Percentiles rank a stretch among this genome's conserved stretches.
Evolutionary conservation across 1,140 invertebrate genomes (phyloP).

Genomic region (Drosophila subpulchrella): DNA sequence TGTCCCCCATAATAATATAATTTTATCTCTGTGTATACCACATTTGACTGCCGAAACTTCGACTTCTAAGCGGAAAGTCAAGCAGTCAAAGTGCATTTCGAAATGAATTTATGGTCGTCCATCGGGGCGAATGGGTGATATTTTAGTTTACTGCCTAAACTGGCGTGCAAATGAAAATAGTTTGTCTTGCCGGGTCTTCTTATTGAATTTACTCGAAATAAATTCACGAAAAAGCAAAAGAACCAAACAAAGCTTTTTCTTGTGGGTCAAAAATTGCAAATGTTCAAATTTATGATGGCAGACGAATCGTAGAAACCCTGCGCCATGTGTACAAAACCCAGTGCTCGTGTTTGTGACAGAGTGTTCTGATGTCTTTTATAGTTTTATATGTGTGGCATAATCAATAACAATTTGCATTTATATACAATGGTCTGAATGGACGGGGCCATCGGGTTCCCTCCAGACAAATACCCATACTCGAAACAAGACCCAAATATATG

Average conservation of each 20-base stretch:
- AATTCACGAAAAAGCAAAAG: constrained; percentile 6
- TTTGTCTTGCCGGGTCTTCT: constrained; percentile 21
- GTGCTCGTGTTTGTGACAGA: constrained; percentile 35
- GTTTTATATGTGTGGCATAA: constrained; percentile 74
- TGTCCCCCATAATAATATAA: too few relatives aligned
- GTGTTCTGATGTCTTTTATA: constrained; percentile 41
- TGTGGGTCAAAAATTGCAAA: constrained; percentile 51
- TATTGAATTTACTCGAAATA: constrained; percentile 39
- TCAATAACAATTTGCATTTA: constrained; percentile 82
- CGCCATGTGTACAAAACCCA: constrained; percentile 2
- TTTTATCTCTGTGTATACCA: neutral
- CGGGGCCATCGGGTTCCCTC: constrained; percentile 9
- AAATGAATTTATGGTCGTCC: constrained; percentile 53
- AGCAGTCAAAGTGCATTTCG: constrained; percentile 75
- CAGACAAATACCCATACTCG: constrained; percentile 31
- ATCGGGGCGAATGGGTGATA: constrained; percentile 65
- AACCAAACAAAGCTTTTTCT: constrained; percentile 9
- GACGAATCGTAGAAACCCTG: constrained; percentile 5
- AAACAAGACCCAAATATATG: constrained; percentile 23
- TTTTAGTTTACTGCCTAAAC: constrained; percentile 41
- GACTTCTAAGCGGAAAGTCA: constrained; percentile 66
- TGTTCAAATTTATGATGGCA: constrained; percentile 42
- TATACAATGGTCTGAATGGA: constrained; percentile 48
- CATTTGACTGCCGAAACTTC: constrained; percentile 25
- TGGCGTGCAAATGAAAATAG: constrained; percentile 55